Conservation (phyloP, 2,113 vertebrate genomes). For the Edolisoma coerulescens region DNA sequence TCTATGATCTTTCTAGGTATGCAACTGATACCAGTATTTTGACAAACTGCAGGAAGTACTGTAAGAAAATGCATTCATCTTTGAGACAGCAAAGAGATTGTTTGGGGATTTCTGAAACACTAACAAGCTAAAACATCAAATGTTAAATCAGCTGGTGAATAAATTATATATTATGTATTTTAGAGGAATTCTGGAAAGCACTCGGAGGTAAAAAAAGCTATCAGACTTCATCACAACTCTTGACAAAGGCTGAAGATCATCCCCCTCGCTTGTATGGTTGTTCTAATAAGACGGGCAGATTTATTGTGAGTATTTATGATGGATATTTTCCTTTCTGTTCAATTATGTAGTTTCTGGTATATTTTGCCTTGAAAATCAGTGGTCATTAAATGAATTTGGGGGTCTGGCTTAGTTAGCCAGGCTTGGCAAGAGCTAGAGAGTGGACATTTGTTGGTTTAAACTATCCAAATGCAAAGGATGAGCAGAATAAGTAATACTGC, state of each 20-base stretch:
- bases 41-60: background rate
- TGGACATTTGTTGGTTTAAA: background rate
- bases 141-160: background rate
- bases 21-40: background rate
- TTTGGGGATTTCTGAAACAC: background rate
- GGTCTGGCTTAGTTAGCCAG: background rate
- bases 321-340: background rate
- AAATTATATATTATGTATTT: slow-evolving; percentile 18
- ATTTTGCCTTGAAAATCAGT: background rate
- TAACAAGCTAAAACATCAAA: background rate
- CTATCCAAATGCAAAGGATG: background rate
- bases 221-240: slow-evolving; percentile 82
- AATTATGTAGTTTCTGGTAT: background rate
- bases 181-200: slow-evolving; percentile 83
- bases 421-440: background rate
- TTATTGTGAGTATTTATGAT: slow-evolving; percentile 77
- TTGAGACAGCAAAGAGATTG: background rate
- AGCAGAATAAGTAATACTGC: background rate
- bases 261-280: slow-evolving; percentile 85
- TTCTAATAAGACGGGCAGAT: slow-evolving; percentile 90
- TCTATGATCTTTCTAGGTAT: background rate
- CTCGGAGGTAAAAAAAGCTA: slow-evolving; percentile 84
- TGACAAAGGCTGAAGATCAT: slow-evolving; percentile 68
- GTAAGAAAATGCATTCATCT: background rate
- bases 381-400: background rate